Evolutionary conservation across 2,113 vertebrate genomes (phyloP).

Genomic region (Pelodiscus sinensis): DNA sequence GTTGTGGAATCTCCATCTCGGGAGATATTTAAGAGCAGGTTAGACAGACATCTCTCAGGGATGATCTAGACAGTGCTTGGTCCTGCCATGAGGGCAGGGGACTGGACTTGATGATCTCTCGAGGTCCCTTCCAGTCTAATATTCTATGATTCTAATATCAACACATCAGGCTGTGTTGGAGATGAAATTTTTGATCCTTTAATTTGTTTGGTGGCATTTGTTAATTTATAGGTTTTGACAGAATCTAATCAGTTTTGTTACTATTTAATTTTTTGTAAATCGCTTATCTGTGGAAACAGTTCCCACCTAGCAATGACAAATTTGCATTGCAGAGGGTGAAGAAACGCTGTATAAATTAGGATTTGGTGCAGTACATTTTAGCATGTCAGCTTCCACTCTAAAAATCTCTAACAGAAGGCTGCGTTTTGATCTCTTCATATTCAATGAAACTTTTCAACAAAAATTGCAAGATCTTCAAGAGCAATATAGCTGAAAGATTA

Average conservation of each 20-base stretch:
- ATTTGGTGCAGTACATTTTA: constrained; percentile 30
- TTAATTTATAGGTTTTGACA: no score
- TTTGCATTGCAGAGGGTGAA: constrained; percentile 14
- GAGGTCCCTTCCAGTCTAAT: no score
- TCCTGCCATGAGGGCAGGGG: no score
- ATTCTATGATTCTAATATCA: neutral
- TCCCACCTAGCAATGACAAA: constrained; percentile 23
- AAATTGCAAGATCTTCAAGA: neutral
- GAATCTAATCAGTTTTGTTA: neutral
- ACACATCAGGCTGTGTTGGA: neutral
- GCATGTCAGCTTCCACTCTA: neutral
- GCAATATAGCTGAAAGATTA: neutral
- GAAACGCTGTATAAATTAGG: constrained; percentile 64
- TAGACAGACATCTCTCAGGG: no score
- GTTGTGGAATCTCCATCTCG: no score
- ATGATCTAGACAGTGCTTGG: no score
- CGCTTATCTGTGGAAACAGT: constrained; percentile 20
- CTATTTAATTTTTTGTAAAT: constrained; percentile 40
- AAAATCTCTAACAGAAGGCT: neutral
- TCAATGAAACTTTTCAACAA: neutral
- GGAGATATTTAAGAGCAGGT: no score
- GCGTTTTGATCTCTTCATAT: neutral
- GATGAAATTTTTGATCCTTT: neutral
- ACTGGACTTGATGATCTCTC: no score
- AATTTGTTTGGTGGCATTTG: neutral